Conservation (phyloP, 2,113 vertebrate species). For the Hypanus sabinus region DNA sequence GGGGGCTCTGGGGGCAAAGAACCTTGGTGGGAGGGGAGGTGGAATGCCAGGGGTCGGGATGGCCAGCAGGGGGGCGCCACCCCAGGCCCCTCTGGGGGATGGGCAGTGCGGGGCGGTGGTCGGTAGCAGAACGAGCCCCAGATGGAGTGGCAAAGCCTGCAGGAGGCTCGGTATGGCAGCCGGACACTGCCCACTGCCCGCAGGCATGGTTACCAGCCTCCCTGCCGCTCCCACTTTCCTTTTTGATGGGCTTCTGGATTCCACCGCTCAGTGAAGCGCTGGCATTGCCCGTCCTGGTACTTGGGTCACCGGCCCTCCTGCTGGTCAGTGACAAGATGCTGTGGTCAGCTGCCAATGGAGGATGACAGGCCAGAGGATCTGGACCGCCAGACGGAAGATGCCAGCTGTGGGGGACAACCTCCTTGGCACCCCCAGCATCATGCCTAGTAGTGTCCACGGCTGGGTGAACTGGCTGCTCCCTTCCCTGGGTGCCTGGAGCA, state of each 20-base stretch:
- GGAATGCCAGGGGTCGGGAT: not conserved
- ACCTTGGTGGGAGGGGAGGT: not conserved
- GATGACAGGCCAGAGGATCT: not conserved
- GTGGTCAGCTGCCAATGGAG: accelerated
- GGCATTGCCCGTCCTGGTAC: too few relatives aligned
- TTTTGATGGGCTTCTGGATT: too few relatives aligned
- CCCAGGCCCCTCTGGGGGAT: not conserved
- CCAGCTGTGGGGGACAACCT: not conserved
- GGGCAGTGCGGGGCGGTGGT: too few relatives aligned
- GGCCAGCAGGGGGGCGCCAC: not conserved
- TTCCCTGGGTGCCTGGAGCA: not conserved
- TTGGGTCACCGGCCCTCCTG: not conserved
- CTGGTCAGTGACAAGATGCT: not conserved
- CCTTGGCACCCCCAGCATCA: not conserved
- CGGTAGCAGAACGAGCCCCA: not conserved
- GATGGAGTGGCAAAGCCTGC: not conserved
- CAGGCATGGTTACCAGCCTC: not conserved
- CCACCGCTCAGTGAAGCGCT: not conserved
- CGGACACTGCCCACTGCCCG: too few relatives aligned
- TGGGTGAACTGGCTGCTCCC: not conserved
- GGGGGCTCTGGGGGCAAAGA: not conserved
- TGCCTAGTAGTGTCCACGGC: too few relatives aligned
- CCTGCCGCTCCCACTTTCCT: not conserved
- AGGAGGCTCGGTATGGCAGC: too few relatives aligned
- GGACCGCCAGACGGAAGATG: accelerated